phyloP scores from a whole-genome alignment of 2,797 vertebrate species.

The Poecilia wingei region DNA sequence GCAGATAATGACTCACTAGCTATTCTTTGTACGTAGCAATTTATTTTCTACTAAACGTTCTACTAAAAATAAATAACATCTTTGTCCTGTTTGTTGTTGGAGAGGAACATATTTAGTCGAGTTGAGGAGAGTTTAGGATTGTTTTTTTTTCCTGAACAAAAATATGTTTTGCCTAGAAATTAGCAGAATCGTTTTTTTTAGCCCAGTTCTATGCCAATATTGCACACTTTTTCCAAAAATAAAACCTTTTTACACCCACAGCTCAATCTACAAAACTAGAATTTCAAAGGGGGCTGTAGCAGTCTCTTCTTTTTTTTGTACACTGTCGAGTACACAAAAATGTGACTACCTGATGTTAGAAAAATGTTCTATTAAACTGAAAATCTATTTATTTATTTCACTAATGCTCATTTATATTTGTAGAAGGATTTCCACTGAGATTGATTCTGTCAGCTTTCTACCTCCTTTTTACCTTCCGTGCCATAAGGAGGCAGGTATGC shows the following conservation, averaged over 20 bases:
- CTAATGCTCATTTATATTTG: constrained; percentile 1
- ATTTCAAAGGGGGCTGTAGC: neutral
- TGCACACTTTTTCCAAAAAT: neutral
- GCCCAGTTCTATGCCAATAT: neutral
- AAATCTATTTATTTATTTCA: neutral
- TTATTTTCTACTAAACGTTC: neutral
- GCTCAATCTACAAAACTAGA: neutral
- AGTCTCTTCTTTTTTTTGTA: neutral
- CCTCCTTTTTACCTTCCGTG: constrained; percentile 27
- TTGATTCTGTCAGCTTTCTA: constrained; percentile 18
- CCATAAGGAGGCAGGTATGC: constrained; percentile 39
- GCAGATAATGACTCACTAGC: neutral
- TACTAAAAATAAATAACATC: neutral
- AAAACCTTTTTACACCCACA: neutral
- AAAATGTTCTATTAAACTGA: neutral
- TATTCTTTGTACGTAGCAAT: neutral
- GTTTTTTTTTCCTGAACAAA: neutral
- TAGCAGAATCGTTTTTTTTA: neutral
- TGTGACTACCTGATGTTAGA: neutral
- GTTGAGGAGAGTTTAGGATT: neutral
- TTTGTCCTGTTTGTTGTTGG: neutral
- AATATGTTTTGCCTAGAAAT: neutral
- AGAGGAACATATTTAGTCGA: neutral
- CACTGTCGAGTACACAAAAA: neutral
- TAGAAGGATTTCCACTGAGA: neutral